These are phyloP conservation scores for Apis cerana DNA, from an alignment of 1,140 invertebrate species.

Conservation along the genomic window DNA sequence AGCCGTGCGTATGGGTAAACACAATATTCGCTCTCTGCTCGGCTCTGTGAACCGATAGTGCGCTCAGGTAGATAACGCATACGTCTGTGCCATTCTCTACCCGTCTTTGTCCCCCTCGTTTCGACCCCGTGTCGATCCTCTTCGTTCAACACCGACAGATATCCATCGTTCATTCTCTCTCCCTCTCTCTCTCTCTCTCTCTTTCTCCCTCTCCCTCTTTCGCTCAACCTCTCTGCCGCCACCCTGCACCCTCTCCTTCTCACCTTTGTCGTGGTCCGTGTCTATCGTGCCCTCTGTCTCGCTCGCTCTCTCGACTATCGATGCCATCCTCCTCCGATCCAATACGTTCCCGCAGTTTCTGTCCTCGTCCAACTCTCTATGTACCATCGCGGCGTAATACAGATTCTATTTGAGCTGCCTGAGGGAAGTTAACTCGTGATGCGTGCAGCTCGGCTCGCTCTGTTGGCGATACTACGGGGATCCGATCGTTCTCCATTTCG, in stretches of 20 bases:
- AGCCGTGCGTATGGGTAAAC: constrained; percentile 81
- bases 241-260: constrained; percentile 8
- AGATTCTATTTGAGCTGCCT: constrained; percentile 81
- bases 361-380: constrained; percentile 68
- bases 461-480: constrained; percentile 63
- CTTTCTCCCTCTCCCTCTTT: not conserved
- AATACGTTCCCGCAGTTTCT: not conserved
- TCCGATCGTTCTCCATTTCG: constrained; percentile 62
- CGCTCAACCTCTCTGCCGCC: not conserved
- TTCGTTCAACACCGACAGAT: not conserved
- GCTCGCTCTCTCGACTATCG: not conserved
- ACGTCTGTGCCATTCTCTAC: constrained; percentile 41
- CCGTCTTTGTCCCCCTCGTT: constrained; percentile 5
- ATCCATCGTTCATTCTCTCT: not conserved
- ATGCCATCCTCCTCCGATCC: constrained; percentile 30
- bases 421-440: constrained; percentile 80
- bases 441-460: constrained; percentile 69
- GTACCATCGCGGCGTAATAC: constrained; percentile 75
- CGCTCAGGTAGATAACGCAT: constrained; percentile 70
- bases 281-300: constrained; percentile 5
- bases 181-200: constrained; percentile 6
- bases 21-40: constrained; percentile 80
- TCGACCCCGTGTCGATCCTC: constrained; percentile 1
- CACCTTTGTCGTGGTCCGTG: constrained; percentile 31
- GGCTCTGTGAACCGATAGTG: constrained; percentile 78